Evolutionary conservation across 2,888 invertebrate species (phyloP), one percentile per base, ranked within the genome.

Genomic region (Rhodophaea formosa): DNA sequence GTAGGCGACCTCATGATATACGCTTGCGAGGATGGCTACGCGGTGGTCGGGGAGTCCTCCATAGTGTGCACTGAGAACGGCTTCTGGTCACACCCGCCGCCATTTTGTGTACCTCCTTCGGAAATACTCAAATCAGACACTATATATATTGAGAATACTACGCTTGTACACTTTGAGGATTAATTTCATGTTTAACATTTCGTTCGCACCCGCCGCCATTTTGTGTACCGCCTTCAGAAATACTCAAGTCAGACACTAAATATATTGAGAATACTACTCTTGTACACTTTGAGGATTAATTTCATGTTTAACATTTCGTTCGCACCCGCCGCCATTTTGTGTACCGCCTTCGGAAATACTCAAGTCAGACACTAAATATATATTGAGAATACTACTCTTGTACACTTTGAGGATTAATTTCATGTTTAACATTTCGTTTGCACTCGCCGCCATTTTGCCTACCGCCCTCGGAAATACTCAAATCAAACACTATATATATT

Each of bases 31-130:
- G 74, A 77, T 0, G 79, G 77, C 0, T 84, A 70, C 59, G 75
- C 82, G 29, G 74, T 86, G 7, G 75, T 94, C 30, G 97, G 97
- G 5, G 96, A 97, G 79, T 93, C 95, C 0, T 95, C 95, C 62
- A 95, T 96, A 68, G 96, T 97, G 49, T 97, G 97, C 87, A 96
- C 96, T 7, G 97, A 97, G 80, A 95, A 95, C 62, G 97, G 97
- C 51, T 95, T 95, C 76, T 97, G 97, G 97, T 96, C 97, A 1
- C 96, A 96, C 80, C 95, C 95, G 17, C 94, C 96, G 10, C 97
- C 97, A 52, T 94, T 95, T 79, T 97, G 97, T 93, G 70, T 88
- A 1, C 81, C 77, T 0, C 86, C 85, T 0, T 79, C 85, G 0
- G 81, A 85, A 42, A 74, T 82, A 10, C 71, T 74, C 7, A 84